A percentile compares a stretch with the other conserved stretches of the same genome.
phyloP scores from a whole-genome alignment of 1,140 invertebrate species.

The Teleogryllus occipitalis region DNA sequence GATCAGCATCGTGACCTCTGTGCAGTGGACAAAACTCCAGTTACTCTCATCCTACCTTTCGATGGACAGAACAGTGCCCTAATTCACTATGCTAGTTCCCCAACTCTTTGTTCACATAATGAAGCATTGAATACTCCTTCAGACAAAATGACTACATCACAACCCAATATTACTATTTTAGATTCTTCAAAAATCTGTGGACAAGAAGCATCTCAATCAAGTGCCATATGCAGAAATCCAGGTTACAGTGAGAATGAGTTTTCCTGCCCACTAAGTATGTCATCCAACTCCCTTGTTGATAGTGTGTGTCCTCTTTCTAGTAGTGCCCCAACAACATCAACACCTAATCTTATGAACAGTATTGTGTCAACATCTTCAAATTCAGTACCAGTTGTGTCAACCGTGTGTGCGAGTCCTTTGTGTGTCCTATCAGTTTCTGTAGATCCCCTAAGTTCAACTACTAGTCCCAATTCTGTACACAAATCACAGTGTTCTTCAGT shows the following conservation, averaged over 20 bases:
- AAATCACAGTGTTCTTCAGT: constrained; percentile 47
- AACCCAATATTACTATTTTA: constrained; percentile 19
- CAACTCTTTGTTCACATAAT: constrained; percentile 26
- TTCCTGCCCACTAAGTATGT: background rate
- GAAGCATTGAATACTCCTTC: background rate
- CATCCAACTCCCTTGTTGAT: background rate
- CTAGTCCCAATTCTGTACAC: constrained; percentile 40
- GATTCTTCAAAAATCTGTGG: background rate
- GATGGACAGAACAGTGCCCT: constrained; percentile 35
- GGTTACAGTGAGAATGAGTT: background rate
- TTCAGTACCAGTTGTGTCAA: constrained; percentile 4
- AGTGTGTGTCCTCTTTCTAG: background rate
- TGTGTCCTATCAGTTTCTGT: constrained; percentile 26
- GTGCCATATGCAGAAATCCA: constrained; percentile 12
- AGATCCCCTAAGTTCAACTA: constrained; percentile 39
- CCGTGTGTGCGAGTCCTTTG: background rate
- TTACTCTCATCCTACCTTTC: constrained; percentile 15
- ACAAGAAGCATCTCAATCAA: background rate
- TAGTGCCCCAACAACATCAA: constrained; percentile 7
- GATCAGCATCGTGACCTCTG: background rate
- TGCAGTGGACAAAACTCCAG: background rate
- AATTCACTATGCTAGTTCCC: constrained; percentile 34
- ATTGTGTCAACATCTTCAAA: background rate
- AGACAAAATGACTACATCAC: constrained; percentile 17
- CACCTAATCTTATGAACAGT: constrained; percentile 6